Evolutionary conservation across 2,888 invertebrate genomes (phyloP), one percentile per base, ranked within the genome.

Genomic region (Drosophila anomalata): DNA sequence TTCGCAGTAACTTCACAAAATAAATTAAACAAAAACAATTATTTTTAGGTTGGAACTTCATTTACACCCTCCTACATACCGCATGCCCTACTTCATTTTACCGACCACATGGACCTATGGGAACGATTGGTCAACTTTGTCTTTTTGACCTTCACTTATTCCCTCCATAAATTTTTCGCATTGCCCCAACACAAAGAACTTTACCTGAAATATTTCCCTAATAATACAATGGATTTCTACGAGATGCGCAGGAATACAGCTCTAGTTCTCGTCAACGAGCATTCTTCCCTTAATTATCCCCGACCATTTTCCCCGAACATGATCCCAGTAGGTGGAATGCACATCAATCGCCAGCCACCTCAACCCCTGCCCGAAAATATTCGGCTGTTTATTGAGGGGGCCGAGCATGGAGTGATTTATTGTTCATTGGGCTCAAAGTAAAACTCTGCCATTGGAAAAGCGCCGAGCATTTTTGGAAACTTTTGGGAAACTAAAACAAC

Each of bases 381-480:
- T 7, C 83, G 91, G 55, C 74, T 84, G 14, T 92, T 92, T 48
- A 77, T 93, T 3, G 90, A 92, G 36, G 89, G 83, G 0, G 90
- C 93, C 4, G 71, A 81, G 33, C 80, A 93, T 66, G 93, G 93
- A 1, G 92, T 90, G 3, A 90, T 93, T 24, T 92, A 92, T 70
- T 93, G 93, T 68, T 92, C 92, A 1, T 89, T 93, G 90, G 93
- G 93, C 11, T 90, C 92, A 80, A 53, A 89, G 90, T 44, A 86
- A 80, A 55, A 53, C 67, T 44, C 57, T 92, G 29, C 90, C 90
- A 0, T 2, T 46, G 2, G 79, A 85, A 2, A 92, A 89, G 50
- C 86, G 80, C 0, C 42, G 78, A 17, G 85, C 73, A 0, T 56
- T 92, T 5, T 62, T 91, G 0, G 75, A 78, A 1, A 79, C 89